phyloP scores from a whole-genome alignment of 1,140 invertebrate genomes.

The Medauroidea extradentata region DNA sequence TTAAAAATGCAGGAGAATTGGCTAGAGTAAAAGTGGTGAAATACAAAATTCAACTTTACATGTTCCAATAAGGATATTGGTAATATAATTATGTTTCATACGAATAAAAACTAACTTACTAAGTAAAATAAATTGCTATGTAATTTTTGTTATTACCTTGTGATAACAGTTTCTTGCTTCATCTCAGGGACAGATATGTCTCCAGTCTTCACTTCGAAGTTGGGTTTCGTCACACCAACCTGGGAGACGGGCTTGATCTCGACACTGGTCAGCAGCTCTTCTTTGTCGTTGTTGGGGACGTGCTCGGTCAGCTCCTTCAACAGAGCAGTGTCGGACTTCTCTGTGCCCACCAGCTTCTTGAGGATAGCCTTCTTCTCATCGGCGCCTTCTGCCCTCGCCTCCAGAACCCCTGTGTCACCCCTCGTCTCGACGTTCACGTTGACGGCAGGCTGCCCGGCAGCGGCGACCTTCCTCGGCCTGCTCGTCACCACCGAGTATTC shows the following conservation, averaged over 20 bases:
- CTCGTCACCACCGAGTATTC: conserved; percentile 17
- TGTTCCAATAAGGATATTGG: too few species aligned
- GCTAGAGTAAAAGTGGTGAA: too few species aligned
- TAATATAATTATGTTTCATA: too few species aligned
- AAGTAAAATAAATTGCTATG: too few species aligned
- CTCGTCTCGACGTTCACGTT: conserved; percentile 6
- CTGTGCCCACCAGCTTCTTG: not conserved
- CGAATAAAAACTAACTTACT: too few species aligned
- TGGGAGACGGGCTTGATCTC: conserved; percentile 10
- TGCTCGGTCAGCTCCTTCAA: too few species aligned
- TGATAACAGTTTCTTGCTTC: conserved; percentile 2
- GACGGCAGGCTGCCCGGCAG: not conserved
- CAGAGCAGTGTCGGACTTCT: not conserved
- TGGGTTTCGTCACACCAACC: conserved; percentile 8
- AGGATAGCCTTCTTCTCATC: conserved; percentile 11
- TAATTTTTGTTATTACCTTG: too few species aligned
- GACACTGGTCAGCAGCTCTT: not conserved
- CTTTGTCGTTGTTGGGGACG: not conserved
- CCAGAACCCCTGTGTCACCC: conserved; percentile 1
- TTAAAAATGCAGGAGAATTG: too few species aligned
- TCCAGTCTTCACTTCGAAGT: conserved; percentile 5
- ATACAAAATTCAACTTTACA: too few species aligned
- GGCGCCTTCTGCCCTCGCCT: not conserved
- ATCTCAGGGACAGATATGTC: conserved; percentile 7
- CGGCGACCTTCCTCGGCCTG: conserved; percentile 2